Percentiles rank a stretch among this genome's conserved stretches.
Conservation (phyloP, 2,113 vertebrate species). For the Proterorhinus semilunaris region DNA sequence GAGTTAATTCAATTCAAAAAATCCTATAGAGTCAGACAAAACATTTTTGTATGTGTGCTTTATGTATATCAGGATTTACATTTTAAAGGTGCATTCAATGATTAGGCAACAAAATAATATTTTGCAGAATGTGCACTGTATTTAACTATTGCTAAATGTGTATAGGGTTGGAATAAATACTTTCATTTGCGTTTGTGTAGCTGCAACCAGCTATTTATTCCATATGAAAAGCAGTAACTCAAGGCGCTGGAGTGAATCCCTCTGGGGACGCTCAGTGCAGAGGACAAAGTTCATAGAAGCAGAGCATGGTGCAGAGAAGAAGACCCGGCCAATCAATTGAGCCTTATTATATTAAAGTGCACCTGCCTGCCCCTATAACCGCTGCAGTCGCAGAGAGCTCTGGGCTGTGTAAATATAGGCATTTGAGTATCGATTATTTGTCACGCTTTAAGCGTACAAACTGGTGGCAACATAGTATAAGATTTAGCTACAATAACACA, state of each 20-base stretch:
- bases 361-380: neutral
- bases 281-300: constrained; percentile 13
- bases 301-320: neutral
- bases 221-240: constrained; percentile 7
- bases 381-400: neutral
- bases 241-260: neutral
- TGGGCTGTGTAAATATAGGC: neutral
- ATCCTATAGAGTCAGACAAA: too few relatives aligned
- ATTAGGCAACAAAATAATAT: too few relatives aligned
- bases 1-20: too few relatives aligned
- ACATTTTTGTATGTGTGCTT: too few relatives aligned
- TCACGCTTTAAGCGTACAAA: neutral
- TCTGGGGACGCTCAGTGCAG: constrained; percentile 1
- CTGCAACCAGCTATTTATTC: constrained; percentile 2
- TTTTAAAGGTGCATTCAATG: too few relatives aligned
- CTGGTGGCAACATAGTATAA: neutral
- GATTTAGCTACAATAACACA: neutral
- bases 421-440: neutral
- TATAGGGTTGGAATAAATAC: too few relatives aligned
- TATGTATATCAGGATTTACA: too few relatives aligned
- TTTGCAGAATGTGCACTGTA: too few relatives aligned
- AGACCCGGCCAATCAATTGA: neutral
- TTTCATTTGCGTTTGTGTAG: too few relatives aligned
- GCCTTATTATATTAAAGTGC: constrained; percentile 3
- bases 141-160: too few relatives aligned